Base-by-base conservation (phyloP, 1,140 invertebrate species). In the Drosophila bocki region DNA sequence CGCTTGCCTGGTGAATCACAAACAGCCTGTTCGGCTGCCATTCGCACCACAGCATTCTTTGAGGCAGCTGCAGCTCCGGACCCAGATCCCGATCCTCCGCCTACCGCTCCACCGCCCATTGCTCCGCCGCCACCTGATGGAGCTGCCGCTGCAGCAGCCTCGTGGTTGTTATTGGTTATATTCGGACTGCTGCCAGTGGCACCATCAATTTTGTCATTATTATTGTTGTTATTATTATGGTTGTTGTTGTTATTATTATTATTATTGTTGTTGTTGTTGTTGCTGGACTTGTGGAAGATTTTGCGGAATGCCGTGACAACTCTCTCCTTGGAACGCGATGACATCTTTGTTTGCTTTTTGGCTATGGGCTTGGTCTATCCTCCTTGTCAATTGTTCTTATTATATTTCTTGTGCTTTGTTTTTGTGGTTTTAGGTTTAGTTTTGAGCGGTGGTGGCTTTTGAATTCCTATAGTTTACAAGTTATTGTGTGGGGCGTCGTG, bases 271-370 rank as follows among this genome's bases (percentile, higher is more conserved):
- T 86, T 86, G 29, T 96, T 81, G 95, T 95, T 9, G 95, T 95
- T 32, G 95, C 94, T 78, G 58, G 83, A 68, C 95, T 95, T 88
- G 62, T 88, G 84, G 91, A 97, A 97, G 61, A 97, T 93, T 93
- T 96, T 96, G 71, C 96, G 93, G 91, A 97, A 95, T 32, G 96
- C 96, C 26, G 96, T 95, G 7, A 96, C 95, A 37, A 97, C 95
- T 92, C 95, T 95, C 80, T 95, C 94, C 91, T 96, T 96, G 6
- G 96, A 96, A 65, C 96, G 94, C 64, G 95, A 96, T 74, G 95
- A 95, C 96, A 96, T 96, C 64, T 86, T 90, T 61, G 12, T 41
- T 67, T 17, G 41, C 33, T 37, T 12, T 32, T 60, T 44, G 32
- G 56, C 44, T 57, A 29, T 35, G 39, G 37, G 7, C 53, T 50